These are phyloP conservation scores for Drosophila nigrodunni DNA, from an alignment of 1,140 invertebrate genomes.

Conservation along the genomic window DNA sequence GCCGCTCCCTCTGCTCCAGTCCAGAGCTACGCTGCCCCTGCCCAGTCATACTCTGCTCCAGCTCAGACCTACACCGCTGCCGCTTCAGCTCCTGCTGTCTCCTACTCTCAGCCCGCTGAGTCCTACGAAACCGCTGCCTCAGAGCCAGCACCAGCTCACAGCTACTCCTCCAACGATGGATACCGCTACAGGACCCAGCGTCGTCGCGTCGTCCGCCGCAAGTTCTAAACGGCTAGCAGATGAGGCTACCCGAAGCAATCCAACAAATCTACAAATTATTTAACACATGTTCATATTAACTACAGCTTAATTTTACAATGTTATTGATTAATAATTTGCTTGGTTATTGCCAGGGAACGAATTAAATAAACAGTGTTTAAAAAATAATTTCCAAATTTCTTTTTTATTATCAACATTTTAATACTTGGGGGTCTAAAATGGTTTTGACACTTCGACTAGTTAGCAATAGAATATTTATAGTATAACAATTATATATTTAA, in stretches of 20 bases:
- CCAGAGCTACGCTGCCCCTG: slow-evolving; percentile 45
- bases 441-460: not conserved
- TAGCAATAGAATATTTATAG: too few relatives aligned
- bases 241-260: slow-evolving; percentile 50
- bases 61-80: slow-evolving; percentile 47
- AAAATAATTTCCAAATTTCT: slow-evolving; percentile 9
- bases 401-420: not conserved
- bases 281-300: slow-evolving; percentile 19
- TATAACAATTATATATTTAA: too few relatives aligned
- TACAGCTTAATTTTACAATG: slow-evolving; percentile 24
- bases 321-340: slow-evolving; percentile 32
- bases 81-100: slow-evolving; percentile 48
- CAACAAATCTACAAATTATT: slow-evolving; percentile 24
- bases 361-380: slow-evolving; percentile 50
- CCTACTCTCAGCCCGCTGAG: slow-evolving; percentile 47
- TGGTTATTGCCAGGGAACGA: slow-evolving; percentile 56
- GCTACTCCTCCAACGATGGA: slow-evolving; percentile 62
- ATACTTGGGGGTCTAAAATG: not conserved
- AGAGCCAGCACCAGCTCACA: slow-evolving; percentile 60
- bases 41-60: slow-evolving; percentile 29
- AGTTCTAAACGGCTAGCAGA: slow-evolving; percentile 54
- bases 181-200: slow-evolving; percentile 75
- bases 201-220: slow-evolving; percentile 70
- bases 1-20: slow-evolving; percentile 52
- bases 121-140: slow-evolving; percentile 66